A percentile compares a stretch with the other conserved stretches of the same genome.
Evolutionary conservation across 2,888 invertebrate species (phyloP).

Genomic region (Eulithis testata): DNA sequence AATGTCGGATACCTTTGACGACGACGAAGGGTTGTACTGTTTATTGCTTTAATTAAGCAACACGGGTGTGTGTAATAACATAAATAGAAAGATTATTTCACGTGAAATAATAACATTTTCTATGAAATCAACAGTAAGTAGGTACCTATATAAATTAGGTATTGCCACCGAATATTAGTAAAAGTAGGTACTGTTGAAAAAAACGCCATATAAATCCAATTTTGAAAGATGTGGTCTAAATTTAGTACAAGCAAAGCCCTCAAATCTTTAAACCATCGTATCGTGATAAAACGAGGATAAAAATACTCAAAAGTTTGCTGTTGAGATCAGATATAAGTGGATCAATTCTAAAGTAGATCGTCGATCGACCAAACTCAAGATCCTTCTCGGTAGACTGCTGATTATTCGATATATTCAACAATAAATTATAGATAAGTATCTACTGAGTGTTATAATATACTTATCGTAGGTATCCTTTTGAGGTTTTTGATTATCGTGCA

Average conservation of each 20-base stretch:
- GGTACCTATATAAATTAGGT: too few species aligned
- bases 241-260: not conserved
- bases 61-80: too few species aligned
- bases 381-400: constrained; percentile 13
- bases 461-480: too few species aligned
- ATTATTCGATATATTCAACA: not conserved
- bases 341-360: constrained; percentile 12
- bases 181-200: too few species aligned
- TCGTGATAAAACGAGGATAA: constrained; percentile 9
- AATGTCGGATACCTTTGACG: too few species aligned
- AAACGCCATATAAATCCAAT: not conserved
- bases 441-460: not conserved
- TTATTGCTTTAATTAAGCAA: too few species aligned
- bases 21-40: too few species aligned
- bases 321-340: constrained; percentile 7
- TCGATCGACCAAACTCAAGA: constrained; percentile 3
- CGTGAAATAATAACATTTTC: too few species aligned
- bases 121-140: too few species aligned
- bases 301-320: constrained; percentile 12
- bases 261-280: not conserved
- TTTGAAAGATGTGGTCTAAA: not conserved
- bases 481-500: too few species aligned
- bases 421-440: not conserved
- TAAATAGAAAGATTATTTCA: too few species aligned
- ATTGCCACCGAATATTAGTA: too few species aligned